Evolutionary conservation across 2,888 invertebrate species (phyloP).

Genomic region (Antheraea yamamai): DNA sequence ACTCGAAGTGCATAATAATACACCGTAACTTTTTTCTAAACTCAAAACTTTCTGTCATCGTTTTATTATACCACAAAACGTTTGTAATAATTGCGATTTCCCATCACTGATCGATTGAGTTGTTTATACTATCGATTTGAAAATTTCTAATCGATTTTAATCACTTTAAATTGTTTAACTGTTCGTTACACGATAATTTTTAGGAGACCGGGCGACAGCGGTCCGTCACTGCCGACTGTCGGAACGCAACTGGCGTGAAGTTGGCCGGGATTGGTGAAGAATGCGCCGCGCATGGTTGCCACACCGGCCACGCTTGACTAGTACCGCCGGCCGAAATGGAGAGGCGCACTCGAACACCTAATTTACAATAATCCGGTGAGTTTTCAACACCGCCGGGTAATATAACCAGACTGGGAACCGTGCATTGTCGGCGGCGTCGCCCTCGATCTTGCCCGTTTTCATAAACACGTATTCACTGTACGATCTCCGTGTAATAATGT

Average conservation of each 20-base stretch:
- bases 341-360: conserved; percentile 56
- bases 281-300: conserved; percentile 81
- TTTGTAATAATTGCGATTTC: conserved; percentile 45
- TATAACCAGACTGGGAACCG: conserved; percentile 77
- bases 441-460: conserved; percentile 71
- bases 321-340: conserved; percentile 60
- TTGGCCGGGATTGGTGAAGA: conserved; percentile 75
- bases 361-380: conserved; percentile 54
- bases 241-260: conserved; percentile 77
- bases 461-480: conserved; percentile 28
- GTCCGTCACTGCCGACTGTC: conserved; percentile 61
- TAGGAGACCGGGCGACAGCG: conserved; percentile 52
- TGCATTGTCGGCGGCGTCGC: conserved; percentile 79
- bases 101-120: conserved; percentile 56
- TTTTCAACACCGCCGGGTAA: conserved; percentile 59
- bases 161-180: conserved; percentile 71
- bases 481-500: conserved; percentile 41
- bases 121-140: conserved; percentile 34
- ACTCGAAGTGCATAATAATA: conserved; percentile 70
- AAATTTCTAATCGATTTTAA: conserved; percentile 53
- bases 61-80: conserved; percentile 49
- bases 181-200: conserved; percentile 74
- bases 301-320: conserved; percentile 72
- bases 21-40: conserved; percentile 73
- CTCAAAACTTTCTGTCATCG: conserved; percentile 77